Base-by-base conservation (phyloP, 2,797 vertebrate genomes). In the Crenuchus spilurus region DNA sequence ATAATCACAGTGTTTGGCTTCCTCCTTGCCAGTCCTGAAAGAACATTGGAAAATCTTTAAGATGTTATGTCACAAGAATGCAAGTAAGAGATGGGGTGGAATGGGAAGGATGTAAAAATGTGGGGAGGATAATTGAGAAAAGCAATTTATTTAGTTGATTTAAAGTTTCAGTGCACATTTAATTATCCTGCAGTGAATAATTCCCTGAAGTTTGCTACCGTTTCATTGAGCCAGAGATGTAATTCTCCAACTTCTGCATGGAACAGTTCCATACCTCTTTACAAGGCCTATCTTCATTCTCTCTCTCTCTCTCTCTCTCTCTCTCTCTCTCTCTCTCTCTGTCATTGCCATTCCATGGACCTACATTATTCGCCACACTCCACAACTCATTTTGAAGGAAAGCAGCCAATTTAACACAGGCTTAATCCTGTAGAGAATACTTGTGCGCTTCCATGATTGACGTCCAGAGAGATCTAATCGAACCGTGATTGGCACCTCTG, bases 91-190 rank as follows among this genome's bases (percentile, higher is more conserved):
- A 44, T 41, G 30, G 33, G 14, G 22, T 18, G 51, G 64, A 14
- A 13, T 4, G 1, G 57, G 4, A 41, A 69, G 46, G 31, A 72
- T 35, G 55, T 28, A 20, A 70, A 80, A 61, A 78, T 81, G 70
- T 77, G 84, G 84, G 82, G 77, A 61, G 78, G 70, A 77, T 87
- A 87, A 91, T 86, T 90, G 83, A 85, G 88, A 91, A 92, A 92
- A 91, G 84, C 87, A 85, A 91, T 92, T 91, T 90, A 91, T 92
- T 89, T 88, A 85, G 84, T 78, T 77, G 83, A 89, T 91, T 89
- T 91, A 91, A 91, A 91, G 89, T 90, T 92, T 90, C 61, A 77
- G 77, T 24, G 78, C 79, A 76, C 85, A 89, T 90, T 91, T 92
- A 91, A 91, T 91, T 90, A 89, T 82, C 70, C 77, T 83, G 86